Percentiles rank a stretch among this genome's conserved stretches.
Conservation (phyloP, 2,888 invertebrate genomes). For the Drosophila meridionalis region DNA sequence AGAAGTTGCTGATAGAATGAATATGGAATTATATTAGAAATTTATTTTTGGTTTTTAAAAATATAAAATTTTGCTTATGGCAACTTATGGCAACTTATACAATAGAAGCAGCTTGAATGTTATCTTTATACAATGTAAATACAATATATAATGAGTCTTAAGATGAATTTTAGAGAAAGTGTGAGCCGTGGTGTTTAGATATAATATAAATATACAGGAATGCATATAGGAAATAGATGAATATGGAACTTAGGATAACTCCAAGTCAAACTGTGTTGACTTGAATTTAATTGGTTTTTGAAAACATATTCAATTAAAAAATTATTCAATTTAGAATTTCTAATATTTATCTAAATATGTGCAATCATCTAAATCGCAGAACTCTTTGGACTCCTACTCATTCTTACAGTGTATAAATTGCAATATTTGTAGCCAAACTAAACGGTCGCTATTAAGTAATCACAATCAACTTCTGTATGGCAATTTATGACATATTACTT, state of each 20-base stretch:
- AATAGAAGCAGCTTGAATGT: too few species aligned
- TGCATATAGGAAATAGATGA: background rate
- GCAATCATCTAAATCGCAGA: background rate
- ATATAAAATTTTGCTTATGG: too few species aligned
- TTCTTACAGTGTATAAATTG: background rate
- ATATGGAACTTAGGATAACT: background rate
- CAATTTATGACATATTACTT: slow-evolving; percentile 36
- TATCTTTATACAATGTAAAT: too few species aligned
- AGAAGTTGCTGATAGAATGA: background rate
- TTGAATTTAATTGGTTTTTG: too few species aligned
- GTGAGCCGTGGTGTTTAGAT: background rate
- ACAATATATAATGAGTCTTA: too few species aligned
- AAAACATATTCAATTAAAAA: background rate
- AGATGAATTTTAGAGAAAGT: too few species aligned
- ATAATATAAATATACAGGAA: background rate
- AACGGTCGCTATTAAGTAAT: slow-evolving; percentile 26
- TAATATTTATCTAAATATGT: background rate
- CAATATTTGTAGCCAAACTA: slow-evolving; percentile 1
- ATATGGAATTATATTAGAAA: too few species aligned
- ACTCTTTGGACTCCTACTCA: background rate
- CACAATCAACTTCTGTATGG: slow-evolving; percentile 39
- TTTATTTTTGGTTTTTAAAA: too few species aligned
- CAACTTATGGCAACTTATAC: too few species aligned
- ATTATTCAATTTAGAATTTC: background rate
- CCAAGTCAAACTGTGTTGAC: background rate